Conservation (phyloP, 2,113 vertebrate genomes). For the Mesoclemmys tuberculata region DNA sequence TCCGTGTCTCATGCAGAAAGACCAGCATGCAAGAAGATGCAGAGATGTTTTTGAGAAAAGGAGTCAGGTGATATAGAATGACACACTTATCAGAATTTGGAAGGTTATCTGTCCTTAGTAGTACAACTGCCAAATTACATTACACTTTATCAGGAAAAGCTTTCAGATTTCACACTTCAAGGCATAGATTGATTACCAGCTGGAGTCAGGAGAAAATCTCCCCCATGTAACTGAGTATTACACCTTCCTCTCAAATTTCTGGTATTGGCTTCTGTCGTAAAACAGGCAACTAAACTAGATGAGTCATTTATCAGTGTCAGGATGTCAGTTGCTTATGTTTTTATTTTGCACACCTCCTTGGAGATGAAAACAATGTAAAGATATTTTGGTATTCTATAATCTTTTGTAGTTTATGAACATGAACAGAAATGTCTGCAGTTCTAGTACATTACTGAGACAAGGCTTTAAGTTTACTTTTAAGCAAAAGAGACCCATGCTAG, state of each 20-base stretch:
- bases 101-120: neutral
- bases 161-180: slow-evolving; percentile 49
- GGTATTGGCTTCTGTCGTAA: slow-evolving; percentile 6
- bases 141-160: neutral
- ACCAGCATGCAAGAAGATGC: neutral
- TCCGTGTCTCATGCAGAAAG: neutral
- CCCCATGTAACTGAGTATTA: slow-evolving; percentile 42
- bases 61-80: neutral
- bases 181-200: slow-evolving; percentile 43
- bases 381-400: slow-evolving; percentile 6
- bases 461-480: slow-evolving; percentile 4
- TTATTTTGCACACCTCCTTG: neutral
- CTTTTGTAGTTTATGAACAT: slow-evolving; percentile 20
- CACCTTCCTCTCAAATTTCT: slow-evolving; percentile 33
- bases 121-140: neutral
- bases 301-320: neutral
- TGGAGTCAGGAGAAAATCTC: slow-evolving; percentile 50
- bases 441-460: neutral
- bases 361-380: slow-evolving; percentile 14
- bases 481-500: neutral
- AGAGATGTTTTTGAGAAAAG: neutral
- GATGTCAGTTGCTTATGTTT: neutral
- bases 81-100: neutral
- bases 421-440: slow-evolving; percentile 1
- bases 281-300: slow-evolving; percentile 36